Base-by-base conservation (phyloP, 2,888 invertebrate genomes). In the Yponomeuta malinellus region DNA sequence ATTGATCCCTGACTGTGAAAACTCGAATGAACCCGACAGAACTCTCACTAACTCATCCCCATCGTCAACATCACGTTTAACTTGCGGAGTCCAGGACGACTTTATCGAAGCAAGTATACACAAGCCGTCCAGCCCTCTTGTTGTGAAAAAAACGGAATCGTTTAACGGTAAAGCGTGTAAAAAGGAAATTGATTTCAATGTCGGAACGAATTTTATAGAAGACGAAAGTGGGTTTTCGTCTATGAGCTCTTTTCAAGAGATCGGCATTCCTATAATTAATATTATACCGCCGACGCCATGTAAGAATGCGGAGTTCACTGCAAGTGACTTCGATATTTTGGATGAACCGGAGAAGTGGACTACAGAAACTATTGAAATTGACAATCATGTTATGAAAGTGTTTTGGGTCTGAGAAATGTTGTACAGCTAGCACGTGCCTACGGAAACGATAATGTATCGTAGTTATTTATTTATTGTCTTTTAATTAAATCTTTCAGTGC, bases 201-300 rank as follows among this genome's bases (percentile, higher is more conserved):
- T 0, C 89, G 90, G 10, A 12, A 10, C 70, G 9, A 69, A 10
- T 31, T 90, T 87, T 73, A 84, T 90, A 70, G 97, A 97, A 82
- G 96, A 96, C 78, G 97, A 97, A 84, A 97, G 96, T 81, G 97
- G 97, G 48, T 97, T 97, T 85, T 96, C 96, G 15, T 96, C 96
- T 10, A 95, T 97, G 93, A 96, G 95, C 83, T 96, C 96, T 9
- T 96, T 96, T 82, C 96, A 96, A 86, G 96, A 97, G 81, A 94
- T 96, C 68, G 96, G 96, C 12, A 89, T 96, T 78, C 96, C 96
- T 23, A 89, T 92, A 70, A 92, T 92, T 81, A 90, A 88, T 74
- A 88, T 90, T 71, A 90, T 90, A 79, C 91, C 91, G 75, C 90
- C 91, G 72, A 89, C 91, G 33, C 91, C 91, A 15, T 86, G 88